Evolutionary conservation across 1,140 invertebrate genomes (phyloP).

Genomic region (Drosophila littoralis): DNA sequence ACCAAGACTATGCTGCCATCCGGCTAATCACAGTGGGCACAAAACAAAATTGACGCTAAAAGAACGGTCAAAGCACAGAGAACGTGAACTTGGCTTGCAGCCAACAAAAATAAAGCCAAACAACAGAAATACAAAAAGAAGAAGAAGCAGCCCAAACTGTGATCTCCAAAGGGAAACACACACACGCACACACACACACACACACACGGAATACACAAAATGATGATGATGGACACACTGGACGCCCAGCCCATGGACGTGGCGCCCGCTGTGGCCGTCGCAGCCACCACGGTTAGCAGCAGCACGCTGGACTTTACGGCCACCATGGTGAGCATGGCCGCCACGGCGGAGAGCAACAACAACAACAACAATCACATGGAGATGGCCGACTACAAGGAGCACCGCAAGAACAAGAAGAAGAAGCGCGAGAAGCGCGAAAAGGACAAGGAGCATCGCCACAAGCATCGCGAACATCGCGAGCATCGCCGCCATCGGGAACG

Average conservation of each 20-base stretch:
- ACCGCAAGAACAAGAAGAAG: constrained; percentile 83
- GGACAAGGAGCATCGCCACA: constrained; percentile 74
- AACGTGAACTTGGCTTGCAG: constrained; percentile 60
- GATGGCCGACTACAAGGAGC: constrained; percentile 79
- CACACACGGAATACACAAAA: constrained; percentile 51
- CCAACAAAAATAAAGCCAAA: constrained; percentile 26
- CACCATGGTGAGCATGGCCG: constrained; percentile 73
- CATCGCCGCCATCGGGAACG: constrained; percentile 67
- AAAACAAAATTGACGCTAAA: constrained; percentile 72
- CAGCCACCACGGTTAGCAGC: constrained; percentile 59
- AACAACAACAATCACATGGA: constrained; percentile 77
- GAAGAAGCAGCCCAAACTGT: constrained; percentile 38
- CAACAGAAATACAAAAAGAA: constrained; percentile 8
- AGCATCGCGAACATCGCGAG: constrained; percentile 67
- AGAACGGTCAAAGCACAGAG: constrained; percentile 41
- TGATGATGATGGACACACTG: constrained; percentile 84
- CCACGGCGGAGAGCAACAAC: constrained; percentile 69
- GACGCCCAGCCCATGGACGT: constrained; percentile 75
- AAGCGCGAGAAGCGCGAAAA: constrained; percentile 82
- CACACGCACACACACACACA: constrained; percentile 1
- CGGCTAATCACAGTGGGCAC: constrained; percentile 74
- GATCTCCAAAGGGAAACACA: constrained; percentile 40
- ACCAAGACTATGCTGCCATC: constrained; percentile 52
- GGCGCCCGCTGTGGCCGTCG: constrained; percentile 68
- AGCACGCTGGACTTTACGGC: constrained; percentile 64